A percentile compares a stretch with the other conserved stretches of the same genome.
phyloP scores from a whole-genome alignment of 2,888 invertebrate species.

The Corythucha ciliata region DNA sequence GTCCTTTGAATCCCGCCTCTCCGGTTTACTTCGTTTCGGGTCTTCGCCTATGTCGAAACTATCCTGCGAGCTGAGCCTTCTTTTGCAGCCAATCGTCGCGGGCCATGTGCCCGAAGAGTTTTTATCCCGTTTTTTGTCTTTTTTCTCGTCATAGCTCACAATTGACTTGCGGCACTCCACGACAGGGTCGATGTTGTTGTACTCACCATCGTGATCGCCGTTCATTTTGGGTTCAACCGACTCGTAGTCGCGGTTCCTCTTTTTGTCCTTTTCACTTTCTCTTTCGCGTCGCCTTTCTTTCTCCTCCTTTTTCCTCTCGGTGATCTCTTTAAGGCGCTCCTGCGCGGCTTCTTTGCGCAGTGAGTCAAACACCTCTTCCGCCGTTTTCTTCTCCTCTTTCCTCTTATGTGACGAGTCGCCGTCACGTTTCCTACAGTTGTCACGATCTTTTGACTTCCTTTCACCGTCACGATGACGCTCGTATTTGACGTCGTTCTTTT shows the following conservation, averaged over 20 bases:
- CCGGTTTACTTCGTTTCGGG: slow-evolving; percentile 52
- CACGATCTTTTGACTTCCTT: slow-evolving; percentile 43
- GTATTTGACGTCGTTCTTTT: slow-evolving; percentile 25
- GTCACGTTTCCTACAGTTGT: slow-evolving; percentile 42
- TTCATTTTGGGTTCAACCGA: slow-evolving; percentile 35
- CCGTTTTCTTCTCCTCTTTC: slow-evolving; percentile 22
- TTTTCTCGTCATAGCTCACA: slow-evolving; percentile 41
- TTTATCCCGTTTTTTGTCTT: slow-evolving; percentile 50
- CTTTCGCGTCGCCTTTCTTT: slow-evolving; percentile 25
- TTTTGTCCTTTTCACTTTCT: slow-evolving; percentile 32
- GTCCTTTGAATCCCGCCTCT: slow-evolving; percentile 63
- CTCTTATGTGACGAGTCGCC: slow-evolving; percentile 37
- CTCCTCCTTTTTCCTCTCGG: slow-evolving; percentile 30
- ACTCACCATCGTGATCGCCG: slow-evolving; percentile 29
- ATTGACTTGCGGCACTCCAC: slow-evolving; percentile 40
- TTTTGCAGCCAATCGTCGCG: slow-evolving; percentile 57
- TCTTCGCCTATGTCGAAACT: slow-evolving; percentile 49
- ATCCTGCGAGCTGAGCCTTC: slow-evolving; percentile 71
- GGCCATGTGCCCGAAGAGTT: slow-evolving; percentile 52
- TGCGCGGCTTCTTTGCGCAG: slow-evolving; percentile 21
- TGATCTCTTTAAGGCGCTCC: slow-evolving; percentile 35
- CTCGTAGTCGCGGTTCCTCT: slow-evolving; percentile 32
- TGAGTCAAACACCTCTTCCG: slow-evolving; percentile 20
- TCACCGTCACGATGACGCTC: slow-evolving; percentile 27
- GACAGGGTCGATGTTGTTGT: slow-evolving; percentile 37